Conservation (phyloP, 2,797 vertebrate species). For the Enteromius argenteus region DNA sequence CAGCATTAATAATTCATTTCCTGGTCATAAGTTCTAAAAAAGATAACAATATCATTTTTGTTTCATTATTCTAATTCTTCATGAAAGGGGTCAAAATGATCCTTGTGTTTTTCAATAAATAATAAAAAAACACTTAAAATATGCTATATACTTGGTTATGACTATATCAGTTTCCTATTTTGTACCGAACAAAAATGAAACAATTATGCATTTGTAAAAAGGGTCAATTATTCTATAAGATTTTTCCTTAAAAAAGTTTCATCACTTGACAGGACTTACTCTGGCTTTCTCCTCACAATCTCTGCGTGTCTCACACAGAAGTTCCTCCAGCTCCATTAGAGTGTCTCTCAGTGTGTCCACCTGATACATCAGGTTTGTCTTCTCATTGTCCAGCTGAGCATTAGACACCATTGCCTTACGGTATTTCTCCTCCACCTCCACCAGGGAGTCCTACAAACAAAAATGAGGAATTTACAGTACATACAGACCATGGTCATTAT, state of each 20-base stretch:
- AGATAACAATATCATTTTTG: not conserved
- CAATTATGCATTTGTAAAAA: not conserved
- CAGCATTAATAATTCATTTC: not conserved
- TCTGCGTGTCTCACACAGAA: conserved; percentile 85
- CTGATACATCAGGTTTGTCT: conserved; percentile 92
- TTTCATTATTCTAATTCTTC: not conserved
- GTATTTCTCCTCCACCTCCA: conserved; percentile 89
- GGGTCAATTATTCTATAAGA: not conserved
- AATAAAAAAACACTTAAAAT: not conserved
- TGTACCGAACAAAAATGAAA: not conserved
- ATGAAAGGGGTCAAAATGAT: not conserved
- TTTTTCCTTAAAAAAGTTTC: not conserved
- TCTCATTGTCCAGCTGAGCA: conserved; percentile 94
- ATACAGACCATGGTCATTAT: not conserved
- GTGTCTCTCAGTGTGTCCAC: conserved; percentile 89
- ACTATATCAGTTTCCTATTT: not conserved
- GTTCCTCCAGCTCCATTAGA: conserved; percentile 87
- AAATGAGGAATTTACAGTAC: not conserved
- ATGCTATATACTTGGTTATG: not conserved
- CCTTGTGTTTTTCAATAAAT: not conserved
- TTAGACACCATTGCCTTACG: conserved; percentile 93
- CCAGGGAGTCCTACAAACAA: conserved; percentile 84
- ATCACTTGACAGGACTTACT: conserved; percentile 69
- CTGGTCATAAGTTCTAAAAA: not conserved
- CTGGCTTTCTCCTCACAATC: conserved; percentile 82